Evolutionary conservation across 1,140 invertebrate species (phyloP).

Genomic region (Drosophila lini): DNA sequence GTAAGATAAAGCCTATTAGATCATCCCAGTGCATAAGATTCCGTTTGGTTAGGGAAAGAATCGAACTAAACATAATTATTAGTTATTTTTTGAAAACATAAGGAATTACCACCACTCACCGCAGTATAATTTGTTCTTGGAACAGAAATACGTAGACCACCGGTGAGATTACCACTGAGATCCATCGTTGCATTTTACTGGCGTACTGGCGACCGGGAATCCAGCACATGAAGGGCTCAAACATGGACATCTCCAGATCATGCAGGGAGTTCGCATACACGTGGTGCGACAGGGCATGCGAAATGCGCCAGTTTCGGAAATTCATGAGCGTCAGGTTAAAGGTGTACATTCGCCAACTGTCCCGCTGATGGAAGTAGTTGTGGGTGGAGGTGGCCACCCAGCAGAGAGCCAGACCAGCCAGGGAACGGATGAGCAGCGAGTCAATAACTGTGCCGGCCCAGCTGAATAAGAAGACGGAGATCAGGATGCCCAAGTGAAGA

Average conservation of each 20-base stretch:
- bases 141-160: conserved; percentile 85
- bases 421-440: conserved; percentile 80
- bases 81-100: no score
- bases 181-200: conserved; percentile 73
- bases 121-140: conserved; percentile 83
- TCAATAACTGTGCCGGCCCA: conserved; percentile 85
- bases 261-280: conserved; percentile 91
- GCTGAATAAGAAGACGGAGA: conserved; percentile 85
- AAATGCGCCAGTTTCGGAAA: conserved; percentile 90
- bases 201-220: conserved; percentile 86
- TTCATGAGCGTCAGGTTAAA: conserved; percentile 89
- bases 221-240: conserved; percentile 89
- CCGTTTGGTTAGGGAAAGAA: conserved; percentile 33
- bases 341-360: conserved; percentile 93
- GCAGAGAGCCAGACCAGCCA: conserved; percentile 86
- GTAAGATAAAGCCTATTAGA: conserved; percentile 85
- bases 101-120: conserved; percentile 76
- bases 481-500: conserved; percentile 81
- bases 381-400: conserved; percentile 88
- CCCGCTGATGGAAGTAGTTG: conserved; percentile 92
- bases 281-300: conserved; percentile 92
- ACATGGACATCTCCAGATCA: conserved; percentile 90
- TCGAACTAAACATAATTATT: conserved; percentile 26
- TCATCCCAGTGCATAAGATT: conserved; percentile 80
- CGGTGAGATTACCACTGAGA: conserved; percentile 85